These are phyloP conservation scores for Aradus depressus DNA, from an alignment of 2,888 invertebrate genomes.

Conservation along the genomic window DNA sequence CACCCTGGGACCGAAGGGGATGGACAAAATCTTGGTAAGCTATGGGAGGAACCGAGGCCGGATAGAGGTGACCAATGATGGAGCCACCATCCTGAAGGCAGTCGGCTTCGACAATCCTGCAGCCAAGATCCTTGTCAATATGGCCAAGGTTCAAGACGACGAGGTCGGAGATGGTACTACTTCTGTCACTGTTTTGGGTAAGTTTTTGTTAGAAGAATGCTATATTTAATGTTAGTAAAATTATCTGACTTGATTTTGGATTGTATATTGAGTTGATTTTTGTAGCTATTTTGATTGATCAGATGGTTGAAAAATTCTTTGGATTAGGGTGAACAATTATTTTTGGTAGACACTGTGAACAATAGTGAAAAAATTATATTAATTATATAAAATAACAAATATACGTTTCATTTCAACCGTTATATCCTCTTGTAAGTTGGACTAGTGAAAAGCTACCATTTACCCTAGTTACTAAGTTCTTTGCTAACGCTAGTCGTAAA, in stretches of 20 bases:
- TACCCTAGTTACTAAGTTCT: too few species aligned
- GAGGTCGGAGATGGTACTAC: constrained; percentile 99
- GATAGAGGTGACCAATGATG: constrained; percentile 97
- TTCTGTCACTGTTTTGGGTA: constrained; percentile 85
- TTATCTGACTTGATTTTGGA: constrained; percentile 2
- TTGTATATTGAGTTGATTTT: too few species aligned
- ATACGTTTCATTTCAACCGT: too few species aligned
- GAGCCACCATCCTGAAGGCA: constrained; percentile 92
- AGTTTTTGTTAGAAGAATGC: constrained; percentile 23
- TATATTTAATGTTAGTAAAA: constrained; percentile 4
- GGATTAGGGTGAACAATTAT: not conserved
- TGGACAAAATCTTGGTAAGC: constrained; percentile 54
- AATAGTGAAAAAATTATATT: too few species aligned
- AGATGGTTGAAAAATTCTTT: too few species aligned
- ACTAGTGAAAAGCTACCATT: too few species aligned
- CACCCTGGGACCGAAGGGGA: constrained; percentile 84
- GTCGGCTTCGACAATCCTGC: constrained; percentile 98
- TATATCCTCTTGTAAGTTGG: too few species aligned
- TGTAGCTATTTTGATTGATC: too few species aligned
- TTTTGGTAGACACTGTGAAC: too few species aligned
- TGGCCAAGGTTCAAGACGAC: constrained; percentile 96
- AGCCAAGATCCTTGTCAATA: constrained; percentile 97
- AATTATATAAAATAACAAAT: too few species aligned
- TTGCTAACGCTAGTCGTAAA: too few species aligned
- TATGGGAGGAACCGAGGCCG: constrained; percentile 52